Percentiles rank a stretch among this genome's conserved stretches.
These are phyloP conservation scores for Abramis brama DNA, from an alignment of 2,113 vertebrate genomes.

Conservation along the genomic window DNA sequence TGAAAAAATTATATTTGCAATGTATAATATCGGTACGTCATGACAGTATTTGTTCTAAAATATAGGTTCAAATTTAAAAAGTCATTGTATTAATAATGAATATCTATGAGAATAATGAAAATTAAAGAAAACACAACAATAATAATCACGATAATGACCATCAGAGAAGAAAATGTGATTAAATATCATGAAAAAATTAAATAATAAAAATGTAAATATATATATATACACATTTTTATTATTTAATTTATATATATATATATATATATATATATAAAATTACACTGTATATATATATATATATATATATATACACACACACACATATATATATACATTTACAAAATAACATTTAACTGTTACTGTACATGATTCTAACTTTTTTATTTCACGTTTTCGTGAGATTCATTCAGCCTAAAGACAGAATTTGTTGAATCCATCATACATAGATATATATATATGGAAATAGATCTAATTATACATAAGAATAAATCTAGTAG, in stretches of 20 bases:
- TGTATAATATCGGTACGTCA: neutral
- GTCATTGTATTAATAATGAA: neutral
- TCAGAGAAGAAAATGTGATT: neutral
- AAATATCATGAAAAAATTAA: neutral
- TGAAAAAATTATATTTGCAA: neutral
- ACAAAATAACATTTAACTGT: neutral
- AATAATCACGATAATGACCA: neutral
- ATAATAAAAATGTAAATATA: too few species aligned
- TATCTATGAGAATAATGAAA: neutral
- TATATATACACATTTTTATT: too few species aligned
- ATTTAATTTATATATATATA: too few species aligned
- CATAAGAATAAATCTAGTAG: constrained; percentile 39
- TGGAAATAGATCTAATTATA: constrained; percentile 37
- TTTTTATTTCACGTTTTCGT: neutral
- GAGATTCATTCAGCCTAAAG: constrained; percentile 29
- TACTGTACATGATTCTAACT: too few species aligned
- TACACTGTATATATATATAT: too few species aligned
- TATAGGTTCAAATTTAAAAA: neutral
- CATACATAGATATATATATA: constrained; percentile 31
- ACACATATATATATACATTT: neutral
- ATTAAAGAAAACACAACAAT: neutral
- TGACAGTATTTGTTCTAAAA: neutral
- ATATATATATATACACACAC: neutral
- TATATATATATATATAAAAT: too few species aligned
- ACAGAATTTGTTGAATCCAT: constrained; percentile 7